Conservation (phyloP, 2,888 invertebrate genomes). For the Graphium colonna region DNA sequence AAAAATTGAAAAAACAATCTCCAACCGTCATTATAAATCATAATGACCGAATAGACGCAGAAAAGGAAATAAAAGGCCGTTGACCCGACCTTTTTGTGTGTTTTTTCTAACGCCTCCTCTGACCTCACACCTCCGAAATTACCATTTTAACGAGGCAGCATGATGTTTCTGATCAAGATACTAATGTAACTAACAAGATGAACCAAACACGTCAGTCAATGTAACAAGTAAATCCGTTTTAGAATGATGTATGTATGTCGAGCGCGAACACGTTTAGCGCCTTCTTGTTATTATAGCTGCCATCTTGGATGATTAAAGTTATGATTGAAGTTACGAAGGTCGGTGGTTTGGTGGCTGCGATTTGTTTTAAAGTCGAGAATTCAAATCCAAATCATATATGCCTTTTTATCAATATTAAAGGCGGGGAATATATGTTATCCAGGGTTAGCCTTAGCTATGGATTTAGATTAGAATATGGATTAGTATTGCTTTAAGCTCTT, state of each 20-base stretch:
- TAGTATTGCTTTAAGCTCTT: too few relatives aligned
- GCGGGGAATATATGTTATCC: too few relatives aligned
- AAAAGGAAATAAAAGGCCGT: background rate
- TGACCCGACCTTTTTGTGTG: background rate
- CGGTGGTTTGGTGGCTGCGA: too few relatives aligned
- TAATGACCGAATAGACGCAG: too few relatives aligned
- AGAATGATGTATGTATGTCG: slow-evolving; percentile 9
- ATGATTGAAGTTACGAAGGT: background rate
- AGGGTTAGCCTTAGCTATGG: too few relatives aligned
- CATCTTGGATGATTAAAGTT: background rate
- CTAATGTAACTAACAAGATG: slow-evolving; percentile 3
- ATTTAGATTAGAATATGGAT: too few relatives aligned
- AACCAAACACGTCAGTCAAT: background rate
- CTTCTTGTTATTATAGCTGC: background rate
- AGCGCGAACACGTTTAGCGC: background rate
- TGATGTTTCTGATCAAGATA: slow-evolving; percentile 7
- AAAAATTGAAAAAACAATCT: too few relatives aligned
- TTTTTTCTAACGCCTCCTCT: background rate
- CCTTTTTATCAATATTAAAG: too few relatives aligned
- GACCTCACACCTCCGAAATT: background rate
- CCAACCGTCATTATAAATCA: too few relatives aligned
- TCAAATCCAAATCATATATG: too few relatives aligned
- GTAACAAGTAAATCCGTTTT: slow-evolving; percentile 11
- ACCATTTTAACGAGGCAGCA: slow-evolving; percentile 1
- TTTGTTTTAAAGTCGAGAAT: too few relatives aligned